phyloP scores from a whole-genome alignment of 2,113 vertebrate species.

The Propithecus coquereli region DNA sequence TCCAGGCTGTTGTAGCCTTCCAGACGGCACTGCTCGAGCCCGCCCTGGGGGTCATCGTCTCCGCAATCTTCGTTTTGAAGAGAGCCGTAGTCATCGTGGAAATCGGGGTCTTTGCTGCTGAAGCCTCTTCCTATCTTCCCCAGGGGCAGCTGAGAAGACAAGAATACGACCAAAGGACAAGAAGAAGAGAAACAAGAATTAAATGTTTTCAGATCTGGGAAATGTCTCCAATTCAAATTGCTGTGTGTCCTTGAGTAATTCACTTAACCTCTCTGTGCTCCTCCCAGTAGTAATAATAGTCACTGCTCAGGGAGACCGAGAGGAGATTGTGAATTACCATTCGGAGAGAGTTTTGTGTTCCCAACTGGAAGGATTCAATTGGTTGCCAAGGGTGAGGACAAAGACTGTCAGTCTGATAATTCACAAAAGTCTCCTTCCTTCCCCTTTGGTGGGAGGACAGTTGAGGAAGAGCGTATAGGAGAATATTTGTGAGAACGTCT shows the following conservation, averaged over 20 bases:
- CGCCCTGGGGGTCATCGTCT: slow-evolving; percentile 72
- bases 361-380: background rate
- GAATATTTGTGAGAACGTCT: background rate
- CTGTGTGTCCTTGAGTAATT: background rate
- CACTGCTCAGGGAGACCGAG: background rate
- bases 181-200: background rate
- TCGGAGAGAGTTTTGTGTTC: background rate
- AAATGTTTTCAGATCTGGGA: background rate
- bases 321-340: background rate
- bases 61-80: slow-evolving; percentile 81
- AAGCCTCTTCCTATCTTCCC: slow-evolving; percentile 86
- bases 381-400: background rate
- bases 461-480: fast-evolving
- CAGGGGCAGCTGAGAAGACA: slow-evolving; percentile 83
- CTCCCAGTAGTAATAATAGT: no score
- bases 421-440: background rate
- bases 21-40: slow-evolving; percentile 80
- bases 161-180: background rate
- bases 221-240: fast-evolving
- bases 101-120: slow-evolving; percentile 79
- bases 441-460: no score
- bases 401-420: fast-evolving
- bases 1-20: slow-evolving; percentile 83
- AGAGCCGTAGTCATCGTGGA: slow-evolving; percentile 84
- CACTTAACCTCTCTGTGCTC: background rate